Evolutionary conservation across 2,797 vertebrate genomes (phyloP), one percentile per base, ranked within the genome.

Genomic region (Acanthurus tractus): DNA sequence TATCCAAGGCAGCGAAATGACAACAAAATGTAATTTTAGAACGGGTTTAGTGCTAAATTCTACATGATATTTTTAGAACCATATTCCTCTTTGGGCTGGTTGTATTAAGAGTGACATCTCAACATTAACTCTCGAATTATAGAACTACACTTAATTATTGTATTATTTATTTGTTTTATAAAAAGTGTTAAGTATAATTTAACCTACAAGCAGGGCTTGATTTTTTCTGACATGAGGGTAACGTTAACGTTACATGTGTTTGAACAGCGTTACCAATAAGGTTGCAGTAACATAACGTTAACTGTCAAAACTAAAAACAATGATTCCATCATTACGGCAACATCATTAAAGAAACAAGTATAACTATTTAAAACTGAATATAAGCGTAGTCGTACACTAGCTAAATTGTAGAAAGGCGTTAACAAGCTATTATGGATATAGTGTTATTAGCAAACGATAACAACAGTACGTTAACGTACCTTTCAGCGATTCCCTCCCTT

Each of bases 401-500:
- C 25, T 36, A 22, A 34, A 55, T n/a, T 3, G 9, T 14, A 0
- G 1, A 17, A 18, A 20, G 8, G 6, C 6, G 50, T 63, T 45
- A 68, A 78, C 22, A 38, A 49, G 55, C 63, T 25, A 11, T 2
- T 53, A 71, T 48, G 29, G 6, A 8, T 2, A 2, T 15, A 40
- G 6, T 3, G 14, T 34, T 20, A 58, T 44, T 13, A 73, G n/a
- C 56, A 63, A 66, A 74, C 34, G 0, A 66, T 36, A 46, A 67
- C 45, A 75, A 23, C 8, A 6, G 0, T 38, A 63, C 70, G 36
- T 73, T 89, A 34, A 34, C 29, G 29, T 34, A 90, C 90, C 90
- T 91, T 61, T 69, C 14, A 7, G 53, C 18, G 76, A 55, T 20
- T 23, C 7, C 5, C 55, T 34, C 49, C 34, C 48, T 40, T 29